Conservation (phyloP, 2,113 vertebrate genomes). For the Sciurus niger region DNA sequence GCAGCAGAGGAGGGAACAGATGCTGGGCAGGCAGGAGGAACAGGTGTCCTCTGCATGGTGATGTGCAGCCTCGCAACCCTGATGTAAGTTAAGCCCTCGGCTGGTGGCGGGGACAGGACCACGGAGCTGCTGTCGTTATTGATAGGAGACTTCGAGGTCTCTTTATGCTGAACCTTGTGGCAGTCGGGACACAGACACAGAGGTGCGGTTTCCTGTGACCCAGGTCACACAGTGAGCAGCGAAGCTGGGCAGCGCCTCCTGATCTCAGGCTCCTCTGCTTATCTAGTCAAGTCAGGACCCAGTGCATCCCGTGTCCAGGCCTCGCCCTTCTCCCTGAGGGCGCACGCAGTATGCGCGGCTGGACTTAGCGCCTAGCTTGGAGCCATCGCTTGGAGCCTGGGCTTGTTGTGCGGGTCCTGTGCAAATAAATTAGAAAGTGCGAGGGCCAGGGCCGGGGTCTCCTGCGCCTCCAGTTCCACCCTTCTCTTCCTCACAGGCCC, state of each 20-base stretch:
- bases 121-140: not conserved
- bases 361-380: not conserved
- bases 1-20: not conserved
- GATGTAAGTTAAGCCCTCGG: not conserved
- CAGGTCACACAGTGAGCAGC: not conserved
- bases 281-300: not conserved
- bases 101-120: not conserved
- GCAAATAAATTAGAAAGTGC: not conserved
- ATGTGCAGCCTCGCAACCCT: not conserved
- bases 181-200: not conserved
- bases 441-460: not conserved
- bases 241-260: not conserved
- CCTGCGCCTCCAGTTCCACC: not conserved
- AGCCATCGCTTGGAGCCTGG: not conserved
- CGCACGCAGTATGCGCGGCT: not conserved
- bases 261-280: too few species aligned
- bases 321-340: not conserved
- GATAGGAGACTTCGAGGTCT: not conserved
- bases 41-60: not conserved
- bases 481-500: not conserved
- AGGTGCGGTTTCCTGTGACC: too few species aligned
- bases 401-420: not conserved
- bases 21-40: not conserved
- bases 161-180: not conserved
- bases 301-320: too few species aligned